Evolutionary conservation across 2,113 vertebrate species (phyloP).

Genomic region (Dromaius novaehollandiae): DNA sequence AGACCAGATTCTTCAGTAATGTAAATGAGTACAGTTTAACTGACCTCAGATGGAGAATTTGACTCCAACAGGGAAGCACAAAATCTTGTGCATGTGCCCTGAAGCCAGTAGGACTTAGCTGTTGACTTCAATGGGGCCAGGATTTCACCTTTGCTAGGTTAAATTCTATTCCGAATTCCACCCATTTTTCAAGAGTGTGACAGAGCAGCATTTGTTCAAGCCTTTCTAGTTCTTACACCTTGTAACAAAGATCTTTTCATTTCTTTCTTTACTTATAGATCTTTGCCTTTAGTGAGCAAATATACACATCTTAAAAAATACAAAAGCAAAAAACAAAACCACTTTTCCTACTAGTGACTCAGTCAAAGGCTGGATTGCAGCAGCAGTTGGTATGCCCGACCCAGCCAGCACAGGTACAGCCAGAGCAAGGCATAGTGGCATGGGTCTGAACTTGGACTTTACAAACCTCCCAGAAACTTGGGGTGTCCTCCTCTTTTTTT

Average conservation of each 20-base stretch:
- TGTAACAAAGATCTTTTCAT: neutral
- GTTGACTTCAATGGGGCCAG: neutral
- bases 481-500: neutral
- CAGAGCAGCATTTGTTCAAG: constrained; percentile 47
- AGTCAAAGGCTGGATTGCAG: neutral
- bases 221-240: neutral
- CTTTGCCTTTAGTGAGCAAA: neutral
- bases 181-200: neutral
- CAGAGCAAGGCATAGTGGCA: neutral
- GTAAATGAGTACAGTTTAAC: neutral
- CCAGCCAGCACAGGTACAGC: neutral
- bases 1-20: neutral
- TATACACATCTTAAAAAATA: neutral
- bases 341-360: neutral
- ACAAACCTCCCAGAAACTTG: neutral
- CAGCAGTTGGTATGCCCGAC: neutral
- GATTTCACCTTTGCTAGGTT: neutral
- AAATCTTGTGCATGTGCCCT: neutral
- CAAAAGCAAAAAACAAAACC: neutral
- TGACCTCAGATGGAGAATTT: neutral
- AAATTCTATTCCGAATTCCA: constrained; percentile 9
- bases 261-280: neutral
- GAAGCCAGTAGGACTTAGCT: neutral
- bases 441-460: neutral
- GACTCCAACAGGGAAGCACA: neutral